phyloP scores from a whole-genome alignment of 2,113 vertebrate genomes.

The Caloenas nicobarica region DNA sequence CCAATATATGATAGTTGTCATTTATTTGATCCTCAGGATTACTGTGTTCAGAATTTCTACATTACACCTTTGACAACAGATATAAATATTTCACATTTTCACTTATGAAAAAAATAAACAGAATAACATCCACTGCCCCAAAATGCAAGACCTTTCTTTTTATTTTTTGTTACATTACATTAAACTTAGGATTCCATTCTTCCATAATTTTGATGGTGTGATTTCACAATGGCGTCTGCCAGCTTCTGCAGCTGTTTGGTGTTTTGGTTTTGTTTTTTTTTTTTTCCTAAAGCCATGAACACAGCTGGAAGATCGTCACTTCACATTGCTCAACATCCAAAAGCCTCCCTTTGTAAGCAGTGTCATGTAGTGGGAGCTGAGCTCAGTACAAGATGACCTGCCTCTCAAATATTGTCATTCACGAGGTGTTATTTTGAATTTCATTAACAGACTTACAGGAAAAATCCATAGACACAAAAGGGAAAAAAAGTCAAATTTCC shows the following conservation, averaged over 20 bases:
- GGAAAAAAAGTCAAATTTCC: neutral
- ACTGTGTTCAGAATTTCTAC: neutral
- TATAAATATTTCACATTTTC: neutral
- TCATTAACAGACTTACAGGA: neutral
- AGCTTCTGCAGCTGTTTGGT: neutral
- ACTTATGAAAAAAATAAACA: too few relatives aligned
- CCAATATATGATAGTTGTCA: neutral
- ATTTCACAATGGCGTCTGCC: neutral
- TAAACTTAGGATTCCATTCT: neutral
- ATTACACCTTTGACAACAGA: neutral
- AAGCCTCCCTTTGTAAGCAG: neutral
- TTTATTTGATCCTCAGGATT: neutral
- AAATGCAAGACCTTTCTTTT: neutral
- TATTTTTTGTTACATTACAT: neutral
- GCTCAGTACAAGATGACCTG: neutral
- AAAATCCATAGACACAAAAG: neutral
- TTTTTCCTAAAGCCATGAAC: neutral
- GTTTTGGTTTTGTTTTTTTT: neutral
- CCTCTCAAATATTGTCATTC: neutral
- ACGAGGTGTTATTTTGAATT: neutral
- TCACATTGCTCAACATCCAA: neutral
- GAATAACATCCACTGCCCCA: neutral
- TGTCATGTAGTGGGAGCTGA: neutral
- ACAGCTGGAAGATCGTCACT: neutral
- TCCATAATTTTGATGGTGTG: neutral